These are phyloP conservation scores for Anarrhichthys ocellatus DNA, from an alignment of 2,113 vertebrate species.

Conservation along the genomic window DNA sequence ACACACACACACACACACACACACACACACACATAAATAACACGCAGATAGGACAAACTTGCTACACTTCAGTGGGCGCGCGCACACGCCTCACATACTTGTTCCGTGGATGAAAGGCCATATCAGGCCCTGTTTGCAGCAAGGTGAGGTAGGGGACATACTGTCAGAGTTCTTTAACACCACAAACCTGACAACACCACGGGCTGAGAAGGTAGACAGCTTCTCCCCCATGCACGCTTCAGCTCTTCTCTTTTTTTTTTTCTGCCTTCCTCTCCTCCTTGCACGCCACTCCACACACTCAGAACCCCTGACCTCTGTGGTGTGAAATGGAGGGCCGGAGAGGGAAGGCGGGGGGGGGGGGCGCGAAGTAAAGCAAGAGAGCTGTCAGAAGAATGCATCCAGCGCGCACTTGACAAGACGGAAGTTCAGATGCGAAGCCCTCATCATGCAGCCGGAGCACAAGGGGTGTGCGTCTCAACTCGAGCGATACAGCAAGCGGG, in stretches of 20 bases:
- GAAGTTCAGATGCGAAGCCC: conserved; percentile 60
- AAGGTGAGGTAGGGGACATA: conserved; percentile 80
- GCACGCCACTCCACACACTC: conserved; percentile 4
- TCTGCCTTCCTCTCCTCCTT: neutral
- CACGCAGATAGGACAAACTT: conserved; percentile 21
- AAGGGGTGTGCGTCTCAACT: conserved; percentile 59
- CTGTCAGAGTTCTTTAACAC: conserved; percentile 71
- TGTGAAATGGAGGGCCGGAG: conserved; percentile 68
- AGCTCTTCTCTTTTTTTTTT: conserved; percentile 29
- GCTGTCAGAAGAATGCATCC: conserved; percentile 73
- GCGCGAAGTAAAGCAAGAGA: conserved; percentile 69
- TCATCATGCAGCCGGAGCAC: conserved; percentile 67
- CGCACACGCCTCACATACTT: conserved; percentile 39
- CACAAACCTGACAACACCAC: conserved; percentile 72
- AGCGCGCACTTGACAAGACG: conserved; percentile 66
- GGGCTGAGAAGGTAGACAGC: conserved; percentile 72
- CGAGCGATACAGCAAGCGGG: conserved; percentile 37
- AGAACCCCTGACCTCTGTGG: conserved; percentile 73
- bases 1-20: neutral
- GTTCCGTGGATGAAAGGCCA: conserved; percentile 68
- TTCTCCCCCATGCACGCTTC: conserved; percentile 62
- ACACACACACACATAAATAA: neutral
- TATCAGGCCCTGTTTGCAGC: conserved; percentile 71
- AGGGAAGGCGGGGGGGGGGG: conserved; percentile 1
- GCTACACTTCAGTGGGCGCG: conserved; percentile 34